Conservation (phyloP, 2,113 vertebrate genomes). For the Sinocyclocheilus anophthalmus region DNA sequence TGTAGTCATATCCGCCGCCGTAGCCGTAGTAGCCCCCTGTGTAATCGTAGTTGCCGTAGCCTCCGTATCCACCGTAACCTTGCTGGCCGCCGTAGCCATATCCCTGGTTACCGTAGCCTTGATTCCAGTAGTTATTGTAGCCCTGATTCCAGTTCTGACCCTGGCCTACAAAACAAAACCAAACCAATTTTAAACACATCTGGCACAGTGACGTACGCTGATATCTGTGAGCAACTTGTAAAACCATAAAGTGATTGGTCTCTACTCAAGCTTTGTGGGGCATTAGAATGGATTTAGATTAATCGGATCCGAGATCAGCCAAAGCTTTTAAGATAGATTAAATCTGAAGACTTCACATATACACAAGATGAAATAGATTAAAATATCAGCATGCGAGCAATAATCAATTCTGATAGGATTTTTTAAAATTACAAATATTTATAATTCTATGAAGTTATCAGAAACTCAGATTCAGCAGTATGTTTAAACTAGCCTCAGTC, state of each 20-base stretch:
- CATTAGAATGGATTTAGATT: neutral
- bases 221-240: neutral
- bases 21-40: slow-evolving; percentile 97
- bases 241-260: neutral
- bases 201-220: too few relatives aligned
- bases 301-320: neutral
- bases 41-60: slow-evolving; percentile 98
- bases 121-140: slow-evolving; percentile 98
- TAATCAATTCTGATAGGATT: too few relatives aligned
- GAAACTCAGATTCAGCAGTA: too few relatives aligned
- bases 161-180: slow-evolving; percentile 79
- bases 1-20: slow-evolving; percentile 92
- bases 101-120: slow-evolving; percentile 91
- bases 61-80: slow-evolving; percentile 91
- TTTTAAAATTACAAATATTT: too few relatives aligned
- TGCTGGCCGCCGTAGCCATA: slow-evolving; percentile 93
- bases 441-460: too few relatives aligned
- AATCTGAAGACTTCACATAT: too few relatives aligned
- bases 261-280: neutral
- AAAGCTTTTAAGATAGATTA: neutral
- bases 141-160: slow-evolving; percentile 99
- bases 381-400: too few relatives aligned
- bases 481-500: too few relatives aligned
- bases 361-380: neutral
- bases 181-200: neutral